Conservation (phyloP, 1,140 invertebrate species). For the Pseudoatta argentina region DNA sequence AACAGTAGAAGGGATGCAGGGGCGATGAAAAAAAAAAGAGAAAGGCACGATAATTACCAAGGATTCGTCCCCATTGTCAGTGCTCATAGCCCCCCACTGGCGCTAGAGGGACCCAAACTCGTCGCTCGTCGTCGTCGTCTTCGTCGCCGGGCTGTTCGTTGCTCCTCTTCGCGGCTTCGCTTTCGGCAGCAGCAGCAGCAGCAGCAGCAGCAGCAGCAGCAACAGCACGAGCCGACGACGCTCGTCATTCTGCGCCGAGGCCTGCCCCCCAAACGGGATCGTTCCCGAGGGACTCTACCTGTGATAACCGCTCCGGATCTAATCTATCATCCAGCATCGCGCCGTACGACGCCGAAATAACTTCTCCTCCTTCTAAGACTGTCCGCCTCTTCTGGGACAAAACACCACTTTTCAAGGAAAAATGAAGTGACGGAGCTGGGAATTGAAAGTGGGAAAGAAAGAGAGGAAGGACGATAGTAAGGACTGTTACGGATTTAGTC, state of each 20-base stretch:
- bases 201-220: slow-evolving; percentile 68
- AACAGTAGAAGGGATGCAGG: neutral
- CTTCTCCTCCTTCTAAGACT: neutral
- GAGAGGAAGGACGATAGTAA: neutral
- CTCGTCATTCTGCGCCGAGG: slow-evolving; percentile 73
- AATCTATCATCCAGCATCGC: slow-evolving; percentile 79
- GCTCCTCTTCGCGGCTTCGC: slow-evolving; percentile 76
- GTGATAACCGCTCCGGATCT: slow-evolving; percentile 48
- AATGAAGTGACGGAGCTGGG: neutral
- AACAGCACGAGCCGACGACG: slow-evolving; percentile 37
- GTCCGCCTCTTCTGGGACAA: neutral
- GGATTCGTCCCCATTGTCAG: slow-evolving; percentile 87
- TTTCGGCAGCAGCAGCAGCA: slow-evolving; percentile 75
- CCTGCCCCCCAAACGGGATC: slow-evolving; percentile 56
- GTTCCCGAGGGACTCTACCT: slow-evolving; percentile 49
- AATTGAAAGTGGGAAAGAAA: neutral
- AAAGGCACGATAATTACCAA: slow-evolving; percentile 84
- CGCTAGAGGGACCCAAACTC: slow-evolving; percentile 76
- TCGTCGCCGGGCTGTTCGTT: slow-evolving; percentile 76
- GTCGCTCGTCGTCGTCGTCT: slow-evolving; percentile 72
- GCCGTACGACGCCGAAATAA: slow-evolving; percentile 21
- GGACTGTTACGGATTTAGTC: neutral
- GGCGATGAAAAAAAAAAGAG: slow-evolving; percentile 64
- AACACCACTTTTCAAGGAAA: slow-evolving; percentile 1
- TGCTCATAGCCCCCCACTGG: slow-evolving; percentile 85